These are phyloP conservation scores for Suricata suricatta DNA, from an alignment of 2,113 vertebrate genomes.

Conservation along the genomic window DNA sequence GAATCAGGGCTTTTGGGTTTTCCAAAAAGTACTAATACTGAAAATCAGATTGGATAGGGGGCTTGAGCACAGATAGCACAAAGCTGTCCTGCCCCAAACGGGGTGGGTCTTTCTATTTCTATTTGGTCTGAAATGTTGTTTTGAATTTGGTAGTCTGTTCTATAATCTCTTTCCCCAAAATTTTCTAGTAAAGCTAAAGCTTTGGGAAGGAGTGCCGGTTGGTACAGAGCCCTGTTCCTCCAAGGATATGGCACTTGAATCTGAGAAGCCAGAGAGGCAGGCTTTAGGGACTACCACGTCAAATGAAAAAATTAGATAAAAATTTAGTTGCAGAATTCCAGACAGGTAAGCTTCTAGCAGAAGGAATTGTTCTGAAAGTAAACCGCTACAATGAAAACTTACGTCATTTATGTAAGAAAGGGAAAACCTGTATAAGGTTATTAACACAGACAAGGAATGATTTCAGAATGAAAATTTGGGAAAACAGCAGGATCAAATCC, in stretches of 20 bases:
- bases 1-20: not conserved
- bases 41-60: not conserved
- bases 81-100: not conserved
- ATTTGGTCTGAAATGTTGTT: not conserved
- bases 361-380: not conserved
- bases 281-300: not conserved
- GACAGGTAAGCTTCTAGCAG: not conserved
- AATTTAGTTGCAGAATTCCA: not conserved
- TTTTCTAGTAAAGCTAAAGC: not conserved
- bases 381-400: not conserved
- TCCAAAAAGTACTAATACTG: not conserved
- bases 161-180: not conserved
- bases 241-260: not conserved
- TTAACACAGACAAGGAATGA: not conserved
- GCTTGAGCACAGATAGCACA: accelerated
- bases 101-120: not conserved
- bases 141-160: not conserved
- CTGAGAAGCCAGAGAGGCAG: not conserved
- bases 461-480: not conserved
- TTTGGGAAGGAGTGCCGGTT: not conserved
- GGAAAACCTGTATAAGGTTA: not conserved
- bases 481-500: not conserved
- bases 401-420: not conserved
- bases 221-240: not conserved
- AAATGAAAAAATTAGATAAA: not conserved